phyloP scores from a whole-genome alignment of 2,888 invertebrate genomes.

The Andrena dorsata region DNA sequence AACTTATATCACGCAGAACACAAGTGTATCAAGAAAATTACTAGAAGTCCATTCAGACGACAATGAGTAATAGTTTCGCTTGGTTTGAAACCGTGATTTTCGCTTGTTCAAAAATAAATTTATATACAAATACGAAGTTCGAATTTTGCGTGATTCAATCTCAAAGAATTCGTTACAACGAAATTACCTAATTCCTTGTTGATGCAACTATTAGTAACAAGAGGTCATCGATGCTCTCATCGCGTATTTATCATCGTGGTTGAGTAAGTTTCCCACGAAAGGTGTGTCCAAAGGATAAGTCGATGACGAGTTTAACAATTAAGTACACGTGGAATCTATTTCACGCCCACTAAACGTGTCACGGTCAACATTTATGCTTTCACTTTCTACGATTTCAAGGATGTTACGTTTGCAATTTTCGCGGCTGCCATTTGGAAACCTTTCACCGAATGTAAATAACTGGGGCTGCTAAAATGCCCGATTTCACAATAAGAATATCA shows the following conservation, averaged over 20 bases:
- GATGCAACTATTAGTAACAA: conserved; percentile 4
- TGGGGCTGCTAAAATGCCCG: background rate
- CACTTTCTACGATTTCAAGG: conserved; percentile 61
- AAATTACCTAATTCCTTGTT: background rate
- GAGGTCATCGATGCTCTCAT: background rate
- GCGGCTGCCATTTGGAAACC: background rate
- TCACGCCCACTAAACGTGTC: conserved; percentile 61
- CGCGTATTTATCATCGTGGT: background rate
- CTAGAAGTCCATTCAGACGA: too few relatives aligned
- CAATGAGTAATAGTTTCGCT: too few relatives aligned
- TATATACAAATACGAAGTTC: too few relatives aligned
- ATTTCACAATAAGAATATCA: conserved; percentile 5
- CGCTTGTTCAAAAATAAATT: too few relatives aligned
- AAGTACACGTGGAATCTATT: conserved; percentile 45
- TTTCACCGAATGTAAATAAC: conserved; percentile 16
- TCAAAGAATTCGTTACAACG: background rate
- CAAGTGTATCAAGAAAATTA: too few relatives aligned
- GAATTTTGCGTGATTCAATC: background rate
- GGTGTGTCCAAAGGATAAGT: background rate
- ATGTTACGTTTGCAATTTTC: conserved; percentile 13
- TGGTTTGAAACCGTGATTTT: too few relatives aligned
- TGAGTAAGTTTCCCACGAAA: background rate
- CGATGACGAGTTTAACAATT: conserved; percentile 23
- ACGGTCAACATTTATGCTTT: conserved; percentile 62
- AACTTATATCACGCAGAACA: too few relatives aligned